phyloP scores from a whole-genome alignment of 2,113 vertebrate species.

The Dasyprocta punctata region DNA sequence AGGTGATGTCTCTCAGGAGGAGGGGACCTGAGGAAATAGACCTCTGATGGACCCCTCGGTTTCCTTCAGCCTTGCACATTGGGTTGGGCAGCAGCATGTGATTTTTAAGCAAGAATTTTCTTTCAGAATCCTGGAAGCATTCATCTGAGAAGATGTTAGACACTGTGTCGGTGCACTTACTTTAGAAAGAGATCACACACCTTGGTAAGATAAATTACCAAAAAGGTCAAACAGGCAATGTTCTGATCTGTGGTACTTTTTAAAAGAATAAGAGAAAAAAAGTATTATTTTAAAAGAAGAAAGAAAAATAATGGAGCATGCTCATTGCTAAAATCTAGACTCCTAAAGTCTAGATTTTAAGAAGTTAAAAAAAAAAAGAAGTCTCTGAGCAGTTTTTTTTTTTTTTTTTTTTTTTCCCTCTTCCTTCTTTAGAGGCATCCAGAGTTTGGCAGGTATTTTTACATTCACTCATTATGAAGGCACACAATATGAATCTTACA shows the following conservation, averaged over 20 bases:
- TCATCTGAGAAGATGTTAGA: not conserved
- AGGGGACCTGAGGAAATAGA: slow-evolving; percentile 24
- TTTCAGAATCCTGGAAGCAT: slow-evolving; percentile 10
- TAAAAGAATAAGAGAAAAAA: not conserved
- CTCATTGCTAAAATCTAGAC: not conserved
- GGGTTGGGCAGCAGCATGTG: not conserved
- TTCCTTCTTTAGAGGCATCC: not conserved
- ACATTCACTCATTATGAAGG: not conserved
- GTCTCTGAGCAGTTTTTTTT: not conserved
- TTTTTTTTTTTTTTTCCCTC: not conserved
- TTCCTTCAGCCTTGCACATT: not conserved
- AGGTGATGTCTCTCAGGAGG: not conserved
- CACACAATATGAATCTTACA: not conserved
- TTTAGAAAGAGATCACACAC: not conserved
- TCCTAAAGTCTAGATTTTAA: not conserved
- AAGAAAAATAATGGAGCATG: not conserved
- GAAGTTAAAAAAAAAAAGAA: not conserved
- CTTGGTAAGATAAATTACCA: slow-evolving; percentile 15
- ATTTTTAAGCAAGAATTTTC: slow-evolving; percentile 34
- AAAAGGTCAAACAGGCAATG: not conserved
- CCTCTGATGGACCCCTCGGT: not conserved
- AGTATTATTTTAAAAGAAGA: not conserved
- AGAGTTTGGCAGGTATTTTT: not conserved
- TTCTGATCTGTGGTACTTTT: not conserved
- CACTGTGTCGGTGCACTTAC: not conserved